Conservation (phyloP, 1,140 invertebrate species). For the Gonatopus flavifemur region DNA sequence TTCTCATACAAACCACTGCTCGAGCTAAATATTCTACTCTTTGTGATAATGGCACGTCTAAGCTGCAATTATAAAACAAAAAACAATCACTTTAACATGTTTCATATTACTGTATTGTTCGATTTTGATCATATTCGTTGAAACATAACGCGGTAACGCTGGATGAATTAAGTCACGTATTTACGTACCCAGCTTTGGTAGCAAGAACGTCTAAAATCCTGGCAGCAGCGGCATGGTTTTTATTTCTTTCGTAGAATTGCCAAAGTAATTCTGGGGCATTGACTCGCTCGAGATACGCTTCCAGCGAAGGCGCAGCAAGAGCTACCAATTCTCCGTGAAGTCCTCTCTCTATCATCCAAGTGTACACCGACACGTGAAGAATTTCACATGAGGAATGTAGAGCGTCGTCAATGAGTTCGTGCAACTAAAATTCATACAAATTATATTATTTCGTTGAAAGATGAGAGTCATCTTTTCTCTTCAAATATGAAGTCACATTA, state of each 20-base stretch:
- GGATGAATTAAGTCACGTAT: background rate
- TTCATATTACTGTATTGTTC: background rate
- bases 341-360: slow-evolving; percentile 86
- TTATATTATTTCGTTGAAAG: background rate
- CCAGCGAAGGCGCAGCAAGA: slow-evolving; percentile 77
- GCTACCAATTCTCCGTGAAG: slow-evolving; percentile 77
- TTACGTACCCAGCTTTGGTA: slow-evolving; percentile 72
- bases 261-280: slow-evolving; percentile 85
- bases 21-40: slow-evolving; percentile 89
- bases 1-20: slow-evolving; percentile 93
- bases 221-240: slow-evolving; percentile 91
- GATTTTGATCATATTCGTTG: background rate
- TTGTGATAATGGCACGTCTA: slow-evolving; percentile 66
- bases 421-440: slow-evolving; percentile 37
- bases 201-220: slow-evolving; percentile 87
- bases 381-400: slow-evolving; percentile 76
- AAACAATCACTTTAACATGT: too few species aligned
- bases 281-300: slow-evolving; percentile 74
- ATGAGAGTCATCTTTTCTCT: too few species aligned
- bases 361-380: slow-evolving; percentile 87
- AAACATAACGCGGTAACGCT: background rate
- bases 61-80: slow-evolving; percentile 50
- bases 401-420: slow-evolving; percentile 55
- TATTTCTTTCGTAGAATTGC: slow-evolving; percentile 93
- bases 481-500: too few species aligned